These are phyloP conservation scores for Platycnemis pennipes DNA, from an alignment of 2,888 invertebrate species.

Conservation along the genomic window DNA sequence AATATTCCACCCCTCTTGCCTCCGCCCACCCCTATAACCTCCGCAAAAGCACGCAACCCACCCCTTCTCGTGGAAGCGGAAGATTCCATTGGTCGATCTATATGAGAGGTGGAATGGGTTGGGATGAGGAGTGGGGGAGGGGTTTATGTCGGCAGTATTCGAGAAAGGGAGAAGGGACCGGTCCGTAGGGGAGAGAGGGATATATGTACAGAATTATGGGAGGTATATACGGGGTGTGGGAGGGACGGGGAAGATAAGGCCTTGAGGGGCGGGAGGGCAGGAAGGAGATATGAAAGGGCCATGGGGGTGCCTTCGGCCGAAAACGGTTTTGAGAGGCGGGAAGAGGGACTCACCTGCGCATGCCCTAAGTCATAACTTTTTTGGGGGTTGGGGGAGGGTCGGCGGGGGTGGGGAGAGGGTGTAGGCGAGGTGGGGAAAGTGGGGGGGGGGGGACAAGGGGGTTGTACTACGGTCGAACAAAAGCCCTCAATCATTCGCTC, in stretches of 20 bases:
- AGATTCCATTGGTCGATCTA: constrained; percentile 66
- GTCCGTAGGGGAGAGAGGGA: background rate
- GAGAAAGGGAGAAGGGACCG: background rate
- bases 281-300: background rate
- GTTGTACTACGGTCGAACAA: constrained; percentile 56
- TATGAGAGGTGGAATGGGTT: constrained; percentile 13
- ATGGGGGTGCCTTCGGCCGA: background rate
- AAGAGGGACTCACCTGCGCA: constrained; percentile 41
- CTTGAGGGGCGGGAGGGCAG: background rate
- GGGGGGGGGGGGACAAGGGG: background rate
- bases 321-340: background rate
- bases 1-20: constrained; percentile 49
- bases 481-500: constrained; percentile 67
- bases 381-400: constrained; percentile 5
- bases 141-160: background rate
- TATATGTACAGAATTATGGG: constrained; percentile 38
- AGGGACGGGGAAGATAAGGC: constrained; percentile 36
- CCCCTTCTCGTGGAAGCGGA: background rate
- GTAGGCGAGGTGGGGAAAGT: too few species aligned
- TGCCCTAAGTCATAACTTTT: constrained; percentile 66
- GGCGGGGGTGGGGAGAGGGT: background rate
- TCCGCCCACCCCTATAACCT: background rate
- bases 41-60: background rate
- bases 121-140: constrained; percentile 20
- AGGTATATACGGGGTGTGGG: background rate